Conservation (phyloP, 2,888 invertebrate species). For the Laspeyria flexula region DNA sequence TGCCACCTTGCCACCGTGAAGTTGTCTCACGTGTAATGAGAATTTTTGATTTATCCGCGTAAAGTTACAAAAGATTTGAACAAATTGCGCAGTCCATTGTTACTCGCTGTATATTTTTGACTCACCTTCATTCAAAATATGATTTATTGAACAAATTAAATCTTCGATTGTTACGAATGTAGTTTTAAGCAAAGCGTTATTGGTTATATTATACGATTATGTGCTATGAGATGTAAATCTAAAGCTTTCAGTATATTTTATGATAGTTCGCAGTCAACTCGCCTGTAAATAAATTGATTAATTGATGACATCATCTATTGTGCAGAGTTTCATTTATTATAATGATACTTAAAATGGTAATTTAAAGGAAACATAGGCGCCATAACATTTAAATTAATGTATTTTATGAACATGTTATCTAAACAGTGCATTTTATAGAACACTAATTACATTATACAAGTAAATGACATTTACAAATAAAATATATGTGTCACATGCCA, state of each 20-base stretch:
- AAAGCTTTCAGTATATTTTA: slow-evolving; percentile 7
- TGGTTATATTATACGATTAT: not conserved
- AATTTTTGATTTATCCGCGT: slow-evolving; percentile 37
- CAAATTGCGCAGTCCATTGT: slow-evolving; percentile 33
- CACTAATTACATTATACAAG: not conserved
- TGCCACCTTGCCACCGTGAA: slow-evolving; percentile 17
- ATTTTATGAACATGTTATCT: not conserved
- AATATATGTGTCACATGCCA: not conserved
- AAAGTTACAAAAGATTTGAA: slow-evolving; percentile 38
- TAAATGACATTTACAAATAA: not conserved
- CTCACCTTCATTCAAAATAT: slow-evolving; percentile 36
- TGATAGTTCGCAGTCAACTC: not conserved
- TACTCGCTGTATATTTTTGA: slow-evolving; percentile 35
- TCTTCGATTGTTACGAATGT: slow-evolving; percentile 35
- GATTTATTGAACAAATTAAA: slow-evolving; percentile 47
- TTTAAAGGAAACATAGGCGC: not conserved
- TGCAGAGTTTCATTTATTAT: slow-evolving; percentile 4
- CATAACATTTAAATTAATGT: not conserved
- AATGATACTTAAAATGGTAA: not conserved
- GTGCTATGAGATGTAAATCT: not conserved
- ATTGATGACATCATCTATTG: slow-evolving; percentile 21
- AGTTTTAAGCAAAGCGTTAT: slow-evolving; percentile 14
- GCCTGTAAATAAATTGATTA: slow-evolving; percentile 11
- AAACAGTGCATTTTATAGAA: not conserved
- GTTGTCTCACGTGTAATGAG: slow-evolving; percentile 20